Conservation (phyloP, 2,888 invertebrate species). For the Hydraecia micacea region DNA sequence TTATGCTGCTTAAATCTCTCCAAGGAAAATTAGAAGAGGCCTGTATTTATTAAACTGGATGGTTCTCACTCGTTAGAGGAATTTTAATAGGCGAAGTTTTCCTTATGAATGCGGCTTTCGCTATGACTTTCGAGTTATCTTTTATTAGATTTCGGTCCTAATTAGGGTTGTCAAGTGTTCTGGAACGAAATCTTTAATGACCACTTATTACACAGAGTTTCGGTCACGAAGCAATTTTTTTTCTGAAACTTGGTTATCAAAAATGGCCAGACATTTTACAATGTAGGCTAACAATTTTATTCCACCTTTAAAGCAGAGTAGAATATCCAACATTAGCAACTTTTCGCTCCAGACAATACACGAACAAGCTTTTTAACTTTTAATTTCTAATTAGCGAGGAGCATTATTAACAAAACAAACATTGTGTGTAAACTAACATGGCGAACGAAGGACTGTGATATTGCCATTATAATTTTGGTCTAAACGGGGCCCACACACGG, state of each 20-base stretch:
- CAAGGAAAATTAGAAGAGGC: conserved; percentile 87
- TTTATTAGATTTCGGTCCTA: conserved; percentile 88
- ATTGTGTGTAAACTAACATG: conserved; percentile 73
- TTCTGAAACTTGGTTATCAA: conserved; percentile 22
- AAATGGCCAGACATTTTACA: conserved; percentile 19
- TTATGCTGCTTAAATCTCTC: conserved; percentile 89
- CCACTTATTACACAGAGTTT: conserved; percentile 67
- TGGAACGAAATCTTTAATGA: conserved; percentile 83
- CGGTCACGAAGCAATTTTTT: conserved; percentile 42
- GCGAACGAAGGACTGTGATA: conserved; percentile 78
- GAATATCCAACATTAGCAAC: conserved; percentile 46
- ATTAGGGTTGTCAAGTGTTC: conserved; percentile 85
- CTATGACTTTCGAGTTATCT: conserved; percentile 86
- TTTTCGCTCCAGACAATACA: conserved; percentile 62
- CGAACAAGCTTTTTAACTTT: conserved; percentile 78
- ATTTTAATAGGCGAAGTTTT: conserved; percentile 89
- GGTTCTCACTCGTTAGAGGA: conserved; percentile 88
- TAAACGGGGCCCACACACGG: conserved; percentile 73
- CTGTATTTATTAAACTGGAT: conserved; percentile 89
- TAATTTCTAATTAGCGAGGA: conserved; percentile 76
- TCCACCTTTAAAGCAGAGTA: conserved; percentile 18
- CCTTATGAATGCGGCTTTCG: conserved; percentile 88
- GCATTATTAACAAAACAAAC: conserved; percentile 72
- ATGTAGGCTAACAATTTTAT: conserved; percentile 35
- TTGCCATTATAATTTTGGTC: conserved; percentile 82